Conservation (phyloP, 2,113 vertebrate species). For the Zosterops borbonicus region DNA sequence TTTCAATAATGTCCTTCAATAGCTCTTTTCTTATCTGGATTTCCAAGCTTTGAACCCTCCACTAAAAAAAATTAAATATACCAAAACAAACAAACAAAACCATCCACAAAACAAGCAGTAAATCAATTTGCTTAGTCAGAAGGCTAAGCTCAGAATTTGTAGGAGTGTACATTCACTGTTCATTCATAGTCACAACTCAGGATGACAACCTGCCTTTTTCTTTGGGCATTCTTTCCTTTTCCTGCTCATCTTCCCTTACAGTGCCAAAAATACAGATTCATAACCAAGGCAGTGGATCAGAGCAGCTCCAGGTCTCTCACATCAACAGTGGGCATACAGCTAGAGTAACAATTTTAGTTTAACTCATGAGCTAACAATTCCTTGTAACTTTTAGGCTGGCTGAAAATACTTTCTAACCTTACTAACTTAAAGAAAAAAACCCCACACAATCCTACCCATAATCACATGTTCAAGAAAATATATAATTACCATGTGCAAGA, state of each 20-base stretch:
- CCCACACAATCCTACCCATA: background rate
- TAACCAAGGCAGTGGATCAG: background rate
- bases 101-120: background rate
- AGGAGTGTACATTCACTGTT: background rate
- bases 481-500: accelerated
- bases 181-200: background rate
- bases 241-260: background rate
- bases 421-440: background rate
- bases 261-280: background rate
- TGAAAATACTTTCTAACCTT: background rate
- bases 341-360: background rate
- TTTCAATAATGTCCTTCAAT: background rate
- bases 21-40: background rate
- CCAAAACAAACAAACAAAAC: background rate
- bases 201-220: background rate
- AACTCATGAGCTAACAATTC: background rate
- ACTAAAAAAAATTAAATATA: background rate
- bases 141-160: background rate
- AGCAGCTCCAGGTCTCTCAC: background rate
- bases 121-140: background rate
- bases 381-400: background rate
- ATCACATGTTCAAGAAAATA: background rate
- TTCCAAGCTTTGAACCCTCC: background rate
- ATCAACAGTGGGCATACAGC: accelerated
- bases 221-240: background rate